Evolutionary conservation across 1,140 invertebrate species (phyloP).

Genomic region (Orius laevigatus): DNA sequence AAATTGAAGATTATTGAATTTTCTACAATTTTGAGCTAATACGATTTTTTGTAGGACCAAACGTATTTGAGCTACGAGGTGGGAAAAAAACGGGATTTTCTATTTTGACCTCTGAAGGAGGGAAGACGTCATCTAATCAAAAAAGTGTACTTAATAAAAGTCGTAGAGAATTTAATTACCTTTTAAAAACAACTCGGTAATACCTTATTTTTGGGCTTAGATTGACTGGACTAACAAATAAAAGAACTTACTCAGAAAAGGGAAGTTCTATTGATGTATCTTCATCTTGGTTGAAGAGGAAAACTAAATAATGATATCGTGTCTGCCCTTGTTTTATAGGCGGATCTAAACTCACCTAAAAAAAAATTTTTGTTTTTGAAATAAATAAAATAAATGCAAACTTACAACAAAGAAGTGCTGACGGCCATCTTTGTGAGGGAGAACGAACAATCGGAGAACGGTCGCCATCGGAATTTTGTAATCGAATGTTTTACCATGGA

Average conservation of each 20-base stretch:
- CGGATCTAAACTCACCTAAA: slow-evolving; percentile 79
- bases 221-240: not conserved
- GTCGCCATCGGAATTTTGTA: slow-evolving; percentile 98
- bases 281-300: slow-evolving; percentile 83
- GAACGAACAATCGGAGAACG: slow-evolving; percentile 79
- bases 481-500: slow-evolving; percentile 99
- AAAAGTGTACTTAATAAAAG: no score
- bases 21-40: no score
- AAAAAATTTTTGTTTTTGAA: no score
- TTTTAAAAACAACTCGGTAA: no score
- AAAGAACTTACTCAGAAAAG: slow-evolving; percentile 62
- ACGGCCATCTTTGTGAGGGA: slow-evolving; percentile 94
- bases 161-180: no score
- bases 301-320: slow-evolving; percentile 84
- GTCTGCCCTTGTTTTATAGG: slow-evolving; percentile 99
- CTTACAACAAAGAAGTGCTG: slow-evolving; percentile 96
- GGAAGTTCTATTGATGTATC: slow-evolving; percentile 85
- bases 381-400: no score
- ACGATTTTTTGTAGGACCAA: no score
- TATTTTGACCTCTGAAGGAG: no score
- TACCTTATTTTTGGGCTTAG: not conserved
- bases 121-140: no score
- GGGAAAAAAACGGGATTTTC: no score
- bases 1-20: no score
- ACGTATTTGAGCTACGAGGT: no score